Percentiles rank a stretch among this genome's conserved stretches.
phyloP scores from a whole-genome alignment of 2,888 invertebrate genomes.

The Notodonta ziczac region DNA sequence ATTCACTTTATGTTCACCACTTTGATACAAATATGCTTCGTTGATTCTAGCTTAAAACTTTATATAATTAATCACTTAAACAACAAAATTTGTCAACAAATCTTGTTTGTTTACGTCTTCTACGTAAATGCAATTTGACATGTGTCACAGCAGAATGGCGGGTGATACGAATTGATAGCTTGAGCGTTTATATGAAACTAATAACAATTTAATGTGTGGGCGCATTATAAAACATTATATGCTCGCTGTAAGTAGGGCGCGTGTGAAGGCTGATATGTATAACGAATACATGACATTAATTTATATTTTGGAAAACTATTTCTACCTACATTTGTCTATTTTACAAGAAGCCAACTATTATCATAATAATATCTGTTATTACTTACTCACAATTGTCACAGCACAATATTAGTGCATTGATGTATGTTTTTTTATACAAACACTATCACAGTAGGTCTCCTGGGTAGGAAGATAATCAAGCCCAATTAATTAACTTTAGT shows the following conservation, averaged over 20 bases:
- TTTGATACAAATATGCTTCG: conserved; percentile 23
- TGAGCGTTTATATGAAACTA: conserved; percentile 18
- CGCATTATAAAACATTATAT: conserved; percentile 27
- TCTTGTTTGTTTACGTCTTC: conserved; percentile 45
- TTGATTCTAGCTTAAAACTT: conserved; percentile 10
- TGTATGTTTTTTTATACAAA: too few relatives aligned
- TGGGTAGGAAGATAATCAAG: too few relatives aligned
- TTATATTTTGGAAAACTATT: conserved; percentile 1
- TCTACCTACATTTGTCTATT: background rate
- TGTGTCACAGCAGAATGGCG: conserved; percentile 37
- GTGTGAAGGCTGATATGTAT: conserved; percentile 32
- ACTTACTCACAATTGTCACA: too few relatives aligned
- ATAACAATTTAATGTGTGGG: conserved; percentile 19
- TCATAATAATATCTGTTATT: too few relatives aligned
- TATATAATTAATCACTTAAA: conserved; percentile 15
- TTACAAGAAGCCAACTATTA: too few relatives aligned
- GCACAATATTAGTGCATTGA: too few relatives aligned
- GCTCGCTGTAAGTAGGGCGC: conserved; percentile 34
- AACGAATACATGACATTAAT: conserved; percentile 11
- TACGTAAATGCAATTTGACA: conserved; percentile 24
- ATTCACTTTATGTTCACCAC: conserved; percentile 18
- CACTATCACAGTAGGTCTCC: too few relatives aligned
- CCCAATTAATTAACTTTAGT: too few relatives aligned
- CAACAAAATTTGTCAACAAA: conserved; percentile 27
- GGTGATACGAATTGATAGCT: conserved; percentile 36